These are phyloP conservation scores for Alcedo quadribrachys DNA, from an alignment of 2,797 vertebrate genomes.

Conservation along the genomic window DNA sequence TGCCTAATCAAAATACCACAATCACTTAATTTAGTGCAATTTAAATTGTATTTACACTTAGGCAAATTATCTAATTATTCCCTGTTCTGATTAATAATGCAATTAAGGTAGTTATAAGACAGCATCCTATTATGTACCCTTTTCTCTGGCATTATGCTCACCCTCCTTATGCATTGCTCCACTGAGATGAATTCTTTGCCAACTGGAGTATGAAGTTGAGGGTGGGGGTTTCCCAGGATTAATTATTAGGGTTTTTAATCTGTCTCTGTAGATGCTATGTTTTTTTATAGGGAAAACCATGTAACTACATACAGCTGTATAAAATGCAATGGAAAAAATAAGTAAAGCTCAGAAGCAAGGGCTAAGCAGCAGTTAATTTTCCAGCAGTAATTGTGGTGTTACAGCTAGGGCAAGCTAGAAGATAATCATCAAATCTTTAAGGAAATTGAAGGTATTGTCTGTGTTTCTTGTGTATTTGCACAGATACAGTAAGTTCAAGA, in stretches of 20 bases:
- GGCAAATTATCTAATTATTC: background rate
- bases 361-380: background rate
- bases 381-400: background rate
- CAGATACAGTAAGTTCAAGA: background rate
- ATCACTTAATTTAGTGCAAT: background rate
- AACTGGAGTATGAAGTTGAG: background rate
- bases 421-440: background rate
- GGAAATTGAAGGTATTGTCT: background rate
- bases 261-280: too few species aligned
- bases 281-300: background rate
- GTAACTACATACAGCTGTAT: background rate
- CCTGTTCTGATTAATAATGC: background rate
- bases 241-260: background rate
- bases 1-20: background rate
- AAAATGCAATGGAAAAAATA: background rate
- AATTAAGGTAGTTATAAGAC: background rate
- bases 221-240: background rate
- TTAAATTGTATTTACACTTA: background rate
- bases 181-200: background rate
- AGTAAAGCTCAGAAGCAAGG: background rate
- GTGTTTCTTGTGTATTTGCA: background rate
- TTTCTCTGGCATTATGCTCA: background rate
- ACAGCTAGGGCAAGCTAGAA: background rate
- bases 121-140: background rate
- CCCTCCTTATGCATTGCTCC: background rate